Evolutionary conservation across 2,888 invertebrate genomes (phyloP), one percentile per base, ranked within the genome.

Genomic region (Candidula unifasciata): DNA sequence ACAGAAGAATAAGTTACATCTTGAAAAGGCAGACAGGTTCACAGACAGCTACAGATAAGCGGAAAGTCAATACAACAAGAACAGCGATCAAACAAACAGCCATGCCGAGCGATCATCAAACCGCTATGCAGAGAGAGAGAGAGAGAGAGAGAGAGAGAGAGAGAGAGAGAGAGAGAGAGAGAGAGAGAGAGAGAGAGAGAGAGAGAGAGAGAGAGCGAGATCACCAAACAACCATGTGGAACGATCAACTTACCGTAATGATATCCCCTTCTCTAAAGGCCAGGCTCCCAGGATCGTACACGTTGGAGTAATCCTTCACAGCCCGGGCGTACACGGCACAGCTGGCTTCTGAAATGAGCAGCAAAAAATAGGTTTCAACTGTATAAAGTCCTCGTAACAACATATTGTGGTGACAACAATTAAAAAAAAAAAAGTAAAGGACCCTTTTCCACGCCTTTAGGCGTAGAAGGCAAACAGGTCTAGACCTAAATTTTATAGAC

Each of bases 201-300:
- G 13, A 64, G 64, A 64, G 13, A 64, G 21, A 64, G 21, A 68
- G 5, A 68, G 13, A n/a, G 30, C 37, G 33, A 76, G 27, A 71
- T 71, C 21, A 73, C 3, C 18, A 37, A 44, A 30, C 18, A 54
- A 5, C 52, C n/a, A 74, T 3, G 2, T 13, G n/a, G 5, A n/a
- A 44, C 21, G 0, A 18, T 30, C 21, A 74, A 89, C 93, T 91
- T 89, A 94, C 94, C 91, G 93, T 94, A 78, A 94, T 93, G 76
- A 92, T 90, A 78, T 94, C 94, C 57, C 94, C 94, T 88, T 93
- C 92, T 81, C 91, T 91, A 87, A 94, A 94, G 66, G 92, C 90
- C 21, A 94, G 90, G 37, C 93, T 92, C 81, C 93, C 91, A 10
- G 93, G 92, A 80, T 93, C 93, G 84, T 91, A 91, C 6, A 92